Percentiles rank a stretch among this genome's conserved stretches.
Conservation (phyloP, 2,113 vertebrate genomes). For the Oreamnos americanus region DNA sequence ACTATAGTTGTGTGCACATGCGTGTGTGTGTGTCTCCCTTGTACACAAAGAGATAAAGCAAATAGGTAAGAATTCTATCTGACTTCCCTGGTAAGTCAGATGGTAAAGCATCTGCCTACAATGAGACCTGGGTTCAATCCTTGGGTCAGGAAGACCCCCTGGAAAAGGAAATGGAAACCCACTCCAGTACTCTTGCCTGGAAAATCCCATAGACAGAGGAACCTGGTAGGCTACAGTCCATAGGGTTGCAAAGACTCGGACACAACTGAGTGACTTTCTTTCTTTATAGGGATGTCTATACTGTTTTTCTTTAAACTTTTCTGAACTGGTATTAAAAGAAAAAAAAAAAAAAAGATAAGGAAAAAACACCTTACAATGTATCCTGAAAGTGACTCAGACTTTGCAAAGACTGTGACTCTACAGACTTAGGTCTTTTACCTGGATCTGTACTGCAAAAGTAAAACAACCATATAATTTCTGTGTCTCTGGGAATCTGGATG, state of each 20-base stretch:
- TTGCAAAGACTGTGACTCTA: background rate
- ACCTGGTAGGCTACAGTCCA: background rate
- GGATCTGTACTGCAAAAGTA: background rate
- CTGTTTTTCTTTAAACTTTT: background rate
- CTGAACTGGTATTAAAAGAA: background rate
- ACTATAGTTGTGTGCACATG: background rate
- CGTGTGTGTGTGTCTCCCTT: background rate
- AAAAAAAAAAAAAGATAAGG: too few relatives aligned
- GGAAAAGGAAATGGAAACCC: background rate
- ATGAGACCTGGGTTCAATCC: background rate
- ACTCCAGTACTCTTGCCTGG: background rate
- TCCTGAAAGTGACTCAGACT: background rate
- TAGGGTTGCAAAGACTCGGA: background rate
- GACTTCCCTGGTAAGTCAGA: background rate
- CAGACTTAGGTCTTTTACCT: background rate
- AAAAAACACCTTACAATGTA: background rate
- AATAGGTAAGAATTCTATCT: background rate
- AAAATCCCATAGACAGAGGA: background rate
- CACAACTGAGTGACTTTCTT: background rate
- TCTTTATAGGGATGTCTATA: background rate
- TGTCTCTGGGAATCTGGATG: background rate
- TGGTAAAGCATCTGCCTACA: background rate
- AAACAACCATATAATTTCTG: background rate
- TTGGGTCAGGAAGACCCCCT: background rate
- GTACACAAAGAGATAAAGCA: background rate